Base-by-base conservation (phyloP, 2,113 vertebrate genomes). In the Albula goreensis region DNA sequence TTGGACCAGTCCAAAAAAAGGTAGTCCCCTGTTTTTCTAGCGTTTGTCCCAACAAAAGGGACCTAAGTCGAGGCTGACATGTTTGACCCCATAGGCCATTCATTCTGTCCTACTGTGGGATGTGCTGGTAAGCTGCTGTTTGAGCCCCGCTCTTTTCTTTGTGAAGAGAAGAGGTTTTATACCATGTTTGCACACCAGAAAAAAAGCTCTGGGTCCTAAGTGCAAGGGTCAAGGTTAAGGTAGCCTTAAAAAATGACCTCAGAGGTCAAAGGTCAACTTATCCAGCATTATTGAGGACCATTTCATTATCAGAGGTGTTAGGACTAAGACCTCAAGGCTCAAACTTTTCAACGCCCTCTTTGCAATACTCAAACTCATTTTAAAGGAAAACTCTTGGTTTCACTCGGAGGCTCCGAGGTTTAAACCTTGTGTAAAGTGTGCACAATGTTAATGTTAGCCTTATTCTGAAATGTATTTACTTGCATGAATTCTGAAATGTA, bases 71-170 rank as follows among this genome's bases (percentile, higher is more conserved):
- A 89, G 87, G 88, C 90, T 93, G 93, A 93, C 90, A 90, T 91
- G 90, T 89, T 88, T 93, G 90, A 92, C 92, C 91, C 90, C 86
- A 77, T 83, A 57, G 89, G 91, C 90, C 91, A 92, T 90, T 92
- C 88, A 90, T 91, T 86, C 91, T 91, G 91, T 92, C 93, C 90
- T 89, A 91, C 90, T 87, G 90, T 91, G 88, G 92, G 88, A 91
- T 91, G 87, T 86, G 92, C 90, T 93, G 90, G 89, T 90, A 90
- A 91, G 90, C 91, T 90, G 83, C 83, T 90, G 88, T 90, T 89
- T 6, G 15, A 89, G 89, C 92, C 91, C 94, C 94, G 93, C 94
- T 95, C 94, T 93, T 93, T 91, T 89, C 90, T 91, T 93, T 89
- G 91, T 89, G 89, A 17, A 79, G 81, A 79, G 86, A 80, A 77